Evolutionary conservation across 1,140 invertebrate species (phyloP).

Genomic region (Dendroctonus ponderosae): DNA sequence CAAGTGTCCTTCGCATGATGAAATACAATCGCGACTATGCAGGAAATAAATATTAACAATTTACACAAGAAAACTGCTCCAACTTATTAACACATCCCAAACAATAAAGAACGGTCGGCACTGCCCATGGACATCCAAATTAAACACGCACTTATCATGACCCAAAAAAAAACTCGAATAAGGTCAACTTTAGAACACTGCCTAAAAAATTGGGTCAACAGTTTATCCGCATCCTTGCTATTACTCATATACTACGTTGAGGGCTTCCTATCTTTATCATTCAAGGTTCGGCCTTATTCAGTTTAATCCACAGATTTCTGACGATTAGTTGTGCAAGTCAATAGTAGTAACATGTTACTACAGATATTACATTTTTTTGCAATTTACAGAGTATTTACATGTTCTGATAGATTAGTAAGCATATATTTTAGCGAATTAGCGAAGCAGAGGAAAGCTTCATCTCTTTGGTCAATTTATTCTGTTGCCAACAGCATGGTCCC

Average conservation of each 20-base stretch:
- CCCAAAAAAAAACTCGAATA: slow-evolving; percentile 19
- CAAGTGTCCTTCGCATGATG: no score
- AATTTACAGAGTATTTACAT: no score
- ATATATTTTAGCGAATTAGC: no score
- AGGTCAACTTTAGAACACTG: slow-evolving; percentile 3
- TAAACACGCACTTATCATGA: slow-evolving; percentile 17
- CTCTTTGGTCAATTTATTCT: no score
- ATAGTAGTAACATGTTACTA: no score
- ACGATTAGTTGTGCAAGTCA: neutral
- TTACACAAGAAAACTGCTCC: no score
- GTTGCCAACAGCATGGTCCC: no score
- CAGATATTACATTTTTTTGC: no score
- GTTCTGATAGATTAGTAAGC: neutral
- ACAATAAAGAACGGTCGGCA: neutral
- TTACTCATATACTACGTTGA: neutral
- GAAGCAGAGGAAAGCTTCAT: no score
- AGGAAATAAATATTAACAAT: no score
- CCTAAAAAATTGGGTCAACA: slow-evolving; percentile 16
- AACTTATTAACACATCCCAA: no score
- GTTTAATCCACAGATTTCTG: neutral
- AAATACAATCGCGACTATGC: no score
- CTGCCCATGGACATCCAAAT: slow-evolving; percentile 5
- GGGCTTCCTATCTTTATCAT: slow-evolving; percentile 8
- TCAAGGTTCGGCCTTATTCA: slow-evolving; percentile 7
- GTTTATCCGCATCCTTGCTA: slow-evolving; percentile 9